These are phyloP conservation scores for Vanessa tameamea DNA, from an alignment of 1,140 invertebrate genomes.

Conservation along the genomic window DNA sequence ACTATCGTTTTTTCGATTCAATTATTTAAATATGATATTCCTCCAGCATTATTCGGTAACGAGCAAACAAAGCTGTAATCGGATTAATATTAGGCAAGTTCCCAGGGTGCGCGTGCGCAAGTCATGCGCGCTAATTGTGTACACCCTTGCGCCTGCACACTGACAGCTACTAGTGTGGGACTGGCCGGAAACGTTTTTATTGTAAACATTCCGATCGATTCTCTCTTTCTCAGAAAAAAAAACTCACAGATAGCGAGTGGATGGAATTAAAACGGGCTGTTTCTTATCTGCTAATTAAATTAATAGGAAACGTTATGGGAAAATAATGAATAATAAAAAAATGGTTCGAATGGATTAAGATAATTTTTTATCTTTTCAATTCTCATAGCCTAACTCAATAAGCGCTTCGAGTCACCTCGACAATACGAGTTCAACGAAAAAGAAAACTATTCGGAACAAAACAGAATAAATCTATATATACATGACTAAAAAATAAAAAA, in stretches of 20 bases:
- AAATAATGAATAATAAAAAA: neutral
- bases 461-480: too few relatives aligned
- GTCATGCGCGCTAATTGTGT: constrained; percentile 56
- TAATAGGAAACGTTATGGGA: neutral
- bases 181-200: constrained; percentile 20
- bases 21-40: constrained; percentile 6
- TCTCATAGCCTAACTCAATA: too few relatives aligned
- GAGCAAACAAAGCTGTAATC: constrained; percentile 39
- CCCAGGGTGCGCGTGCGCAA: constrained; percentile 40
- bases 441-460: too few relatives aligned
- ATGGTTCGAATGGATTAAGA: neutral
- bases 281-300: constrained; percentile 1
- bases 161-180: constrained; percentile 19
- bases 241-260: neutral
- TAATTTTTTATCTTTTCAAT: too few relatives aligned
- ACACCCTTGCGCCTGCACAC: constrained; percentile 18
- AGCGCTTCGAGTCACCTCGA: too few relatives aligned
- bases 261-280: neutral
- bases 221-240: constrained; percentile 7
- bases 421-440: too few relatives aligned
- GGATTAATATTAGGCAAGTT: constrained; percentile 37
- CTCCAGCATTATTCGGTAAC: constrained; percentile 14
- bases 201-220: constrained; percentile 21
- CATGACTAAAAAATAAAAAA: too few relatives aligned
- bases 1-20: neutral